phyloP scores from a whole-genome alignment of 1,140 invertebrate genomes.

The Proales similis region DNA sequence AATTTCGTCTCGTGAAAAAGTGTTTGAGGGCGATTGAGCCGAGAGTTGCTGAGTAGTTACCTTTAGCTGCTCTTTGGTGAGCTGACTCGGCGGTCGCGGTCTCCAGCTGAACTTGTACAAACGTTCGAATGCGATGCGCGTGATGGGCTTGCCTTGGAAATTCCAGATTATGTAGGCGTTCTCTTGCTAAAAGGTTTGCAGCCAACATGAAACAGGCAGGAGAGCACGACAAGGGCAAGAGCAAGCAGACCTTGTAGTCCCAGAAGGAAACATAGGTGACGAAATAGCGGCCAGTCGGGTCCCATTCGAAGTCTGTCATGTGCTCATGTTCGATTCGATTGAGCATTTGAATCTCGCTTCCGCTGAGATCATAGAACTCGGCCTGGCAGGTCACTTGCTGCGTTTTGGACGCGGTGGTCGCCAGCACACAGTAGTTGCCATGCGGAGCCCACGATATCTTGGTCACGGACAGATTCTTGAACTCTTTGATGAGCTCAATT shows the following conservation, averaged over 20 bases:
- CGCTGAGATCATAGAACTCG: slow-evolving; percentile 26
- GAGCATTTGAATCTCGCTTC: slow-evolving; percentile 1
- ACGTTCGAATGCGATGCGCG: slow-evolving; percentile 74
- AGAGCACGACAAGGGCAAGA: slow-evolving; percentile 21
- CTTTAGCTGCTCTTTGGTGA: slow-evolving; percentile 61
- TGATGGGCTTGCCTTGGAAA: slow-evolving; percentile 69
- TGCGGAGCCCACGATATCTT: slow-evolving; percentile 79
- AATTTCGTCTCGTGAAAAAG: background rate
- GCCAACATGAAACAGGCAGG: slow-evolving; percentile 7
- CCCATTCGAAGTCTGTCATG: slow-evolving; percentile 94
- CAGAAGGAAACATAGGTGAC: slow-evolving; percentile 86
- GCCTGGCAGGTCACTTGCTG: slow-evolving; percentile 27
- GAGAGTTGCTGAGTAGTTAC: slow-evolving; percentile 40
- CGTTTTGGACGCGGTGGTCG: slow-evolving; percentile 52
- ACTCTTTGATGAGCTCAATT: slow-evolving; percentile 42
- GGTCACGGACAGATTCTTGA: slow-evolving; percentile 44
- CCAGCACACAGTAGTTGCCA: slow-evolving; percentile 88
- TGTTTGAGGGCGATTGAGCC: too few relatives aligned
- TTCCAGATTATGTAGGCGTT: slow-evolving; percentile 94
- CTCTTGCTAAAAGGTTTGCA: slow-evolving; percentile 61
- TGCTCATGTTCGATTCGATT: slow-evolving; percentile 78
- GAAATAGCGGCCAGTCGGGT: slow-evolving; percentile 94
- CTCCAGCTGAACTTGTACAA: slow-evolving; percentile 94
- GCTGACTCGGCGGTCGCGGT: slow-evolving; percentile 76
- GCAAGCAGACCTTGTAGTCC: slow-evolving; percentile 70